These are phyloP conservation scores for Oligia latruncula DNA, from an alignment of 2,888 invertebrate species.

Conservation along the genomic window DNA sequence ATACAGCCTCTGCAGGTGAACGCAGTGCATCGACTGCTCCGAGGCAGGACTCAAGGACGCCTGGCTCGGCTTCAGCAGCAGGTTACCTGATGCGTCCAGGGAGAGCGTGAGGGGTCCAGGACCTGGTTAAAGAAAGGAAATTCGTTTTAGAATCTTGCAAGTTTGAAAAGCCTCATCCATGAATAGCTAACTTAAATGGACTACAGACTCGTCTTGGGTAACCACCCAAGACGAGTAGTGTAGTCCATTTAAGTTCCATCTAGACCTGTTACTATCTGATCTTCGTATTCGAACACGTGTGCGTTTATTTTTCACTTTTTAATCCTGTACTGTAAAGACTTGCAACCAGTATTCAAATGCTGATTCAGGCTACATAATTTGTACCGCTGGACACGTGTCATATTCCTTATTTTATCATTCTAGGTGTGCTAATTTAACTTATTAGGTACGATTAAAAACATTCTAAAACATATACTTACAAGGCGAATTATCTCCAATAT, in stretches of 20 bases:
- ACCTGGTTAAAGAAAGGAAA: slow-evolving; percentile 18
- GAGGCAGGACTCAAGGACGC: slow-evolving; percentile 71
- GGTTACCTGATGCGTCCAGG: slow-evolving; percentile 85
- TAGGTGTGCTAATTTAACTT: not conserved
- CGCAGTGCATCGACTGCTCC: slow-evolving; percentile 81
- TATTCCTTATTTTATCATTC: not conserved
- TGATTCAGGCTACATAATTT: not conserved
- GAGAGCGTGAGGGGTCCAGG: slow-evolving; percentile 83
- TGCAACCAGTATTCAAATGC: not conserved
- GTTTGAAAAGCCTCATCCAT: not conserved
- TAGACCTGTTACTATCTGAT: not conserved
- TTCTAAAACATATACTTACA: slow-evolving; percentile 71
- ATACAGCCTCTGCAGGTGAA: slow-evolving; percentile 85
- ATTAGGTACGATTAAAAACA: not conserved
- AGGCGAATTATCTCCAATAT: slow-evolving; percentile 80
- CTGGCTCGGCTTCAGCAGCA: slow-evolving; percentile 85
- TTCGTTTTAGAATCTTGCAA: not conserved
- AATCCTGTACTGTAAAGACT: not conserved
- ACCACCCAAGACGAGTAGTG: too few relatives aligned
- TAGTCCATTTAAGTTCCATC: too few relatives aligned
- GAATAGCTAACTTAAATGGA: not conserved
- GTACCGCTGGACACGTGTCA: not conserved
- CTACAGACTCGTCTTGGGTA: not conserved
- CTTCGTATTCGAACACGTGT: not conserved
- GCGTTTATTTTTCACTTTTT: not conserved